These are phyloP conservation scores for Neosilurus hyrtlii DNA, from an alignment of 2,797 vertebrate genomes.

Conservation along the genomic window DNA sequence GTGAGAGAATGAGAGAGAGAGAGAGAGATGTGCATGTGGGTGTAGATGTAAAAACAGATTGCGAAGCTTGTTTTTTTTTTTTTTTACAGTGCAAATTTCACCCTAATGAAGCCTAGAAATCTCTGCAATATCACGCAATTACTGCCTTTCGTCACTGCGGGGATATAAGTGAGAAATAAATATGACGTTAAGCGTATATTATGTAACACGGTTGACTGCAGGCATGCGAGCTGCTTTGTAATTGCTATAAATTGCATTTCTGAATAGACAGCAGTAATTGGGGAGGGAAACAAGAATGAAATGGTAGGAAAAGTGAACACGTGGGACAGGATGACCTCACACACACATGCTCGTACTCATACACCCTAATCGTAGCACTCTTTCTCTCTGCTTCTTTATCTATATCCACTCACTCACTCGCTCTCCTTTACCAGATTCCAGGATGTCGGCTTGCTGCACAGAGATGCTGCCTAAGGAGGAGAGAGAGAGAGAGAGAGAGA, in stretches of 20 bases:
- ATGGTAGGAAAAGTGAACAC: background rate
- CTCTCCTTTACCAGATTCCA: background rate
- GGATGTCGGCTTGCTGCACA: background rate
- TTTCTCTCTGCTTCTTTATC: background rate
- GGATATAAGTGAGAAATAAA: constrained; percentile 17
- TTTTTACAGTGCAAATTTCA: constrained; percentile 63
- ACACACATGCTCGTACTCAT: background rate
- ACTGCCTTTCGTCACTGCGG: constrained; percentile 1
- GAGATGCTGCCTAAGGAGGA: constrained; percentile 19
- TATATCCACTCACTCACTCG: background rate
- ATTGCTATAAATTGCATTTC: background rate
- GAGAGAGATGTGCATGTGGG: constrained; percentile 54
- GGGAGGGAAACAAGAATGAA: background rate
- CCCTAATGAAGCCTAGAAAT: constrained; percentile 51
- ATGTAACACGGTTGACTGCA: constrained; percentile 1
- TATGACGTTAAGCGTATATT: background rate
- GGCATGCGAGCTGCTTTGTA: background rate
- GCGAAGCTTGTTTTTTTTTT: constrained; percentile 64
- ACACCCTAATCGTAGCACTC: background rate
- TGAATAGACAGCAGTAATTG: background rate
- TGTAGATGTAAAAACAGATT: constrained; percentile 65
- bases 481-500: too few relatives aligned
- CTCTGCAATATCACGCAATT: constrained; percentile 28
- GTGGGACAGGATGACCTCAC: constrained; percentile 6
- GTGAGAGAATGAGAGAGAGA: background rate